phyloP scores from a whole-genome alignment of 2,113 vertebrate species.

The Microcebus lehilahytsara region DNA sequence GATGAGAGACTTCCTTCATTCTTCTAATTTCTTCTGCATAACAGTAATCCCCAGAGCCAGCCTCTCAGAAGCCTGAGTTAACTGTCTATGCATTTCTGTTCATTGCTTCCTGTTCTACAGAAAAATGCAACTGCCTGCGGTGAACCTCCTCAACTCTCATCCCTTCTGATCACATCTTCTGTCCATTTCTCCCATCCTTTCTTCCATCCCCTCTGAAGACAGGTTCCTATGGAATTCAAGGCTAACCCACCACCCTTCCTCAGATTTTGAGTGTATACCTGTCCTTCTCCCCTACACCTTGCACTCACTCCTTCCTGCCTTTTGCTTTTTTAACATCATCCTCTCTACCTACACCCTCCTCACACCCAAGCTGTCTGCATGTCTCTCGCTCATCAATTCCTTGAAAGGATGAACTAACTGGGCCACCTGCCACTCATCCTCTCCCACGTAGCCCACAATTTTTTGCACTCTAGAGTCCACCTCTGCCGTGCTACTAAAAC shows the following conservation, averaged over 20 bases:
- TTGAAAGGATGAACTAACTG: neutral
- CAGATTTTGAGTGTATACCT: neutral
- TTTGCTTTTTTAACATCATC: neutral
- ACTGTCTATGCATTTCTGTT: conserved; percentile 16
- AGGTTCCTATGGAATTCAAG: neutral
- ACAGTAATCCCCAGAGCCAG: conserved; percentile 13
- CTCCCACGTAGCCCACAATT: neutral
- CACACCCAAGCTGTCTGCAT: neutral
- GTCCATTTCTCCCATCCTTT: neutral
- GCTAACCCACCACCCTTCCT: neutral
- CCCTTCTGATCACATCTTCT: neutral
- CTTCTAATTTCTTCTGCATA: conserved; percentile 20
- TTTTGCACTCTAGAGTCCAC: neutral
- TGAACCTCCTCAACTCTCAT: neutral
- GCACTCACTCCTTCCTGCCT: neutral
- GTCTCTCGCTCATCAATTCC: neutral
- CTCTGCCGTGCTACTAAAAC: neutral
- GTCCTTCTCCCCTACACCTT: neutral
- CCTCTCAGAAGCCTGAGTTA: neutral
- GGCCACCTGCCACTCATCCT: neutral
- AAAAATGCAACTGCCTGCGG: neutral
- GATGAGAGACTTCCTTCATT: conserved; percentile 50
- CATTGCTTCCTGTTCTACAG: neutral
- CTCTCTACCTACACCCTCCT: neutral
- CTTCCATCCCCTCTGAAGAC: neutral